A percentile compares a stretch with the other conserved stretches of the same genome.
These are phyloP conservation scores for Cecidostiba fungosa DNA, from an alignment of 2,888 invertebrate genomes.

Conservation along the genomic window DNA sequence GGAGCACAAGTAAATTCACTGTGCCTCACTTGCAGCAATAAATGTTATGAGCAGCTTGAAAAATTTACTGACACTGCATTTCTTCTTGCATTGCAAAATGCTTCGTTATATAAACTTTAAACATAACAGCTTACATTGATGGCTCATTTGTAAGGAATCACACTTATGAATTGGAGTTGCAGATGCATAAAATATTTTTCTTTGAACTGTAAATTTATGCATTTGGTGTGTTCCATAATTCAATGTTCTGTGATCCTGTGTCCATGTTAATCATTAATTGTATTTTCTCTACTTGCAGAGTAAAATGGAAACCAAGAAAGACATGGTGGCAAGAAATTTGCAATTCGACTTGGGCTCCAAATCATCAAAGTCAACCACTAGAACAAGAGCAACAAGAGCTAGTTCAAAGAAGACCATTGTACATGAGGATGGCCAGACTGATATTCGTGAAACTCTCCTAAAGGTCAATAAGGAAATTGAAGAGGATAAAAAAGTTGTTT, in stretches of 20 bases:
- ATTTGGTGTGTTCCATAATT: slow-evolving; percentile 3
- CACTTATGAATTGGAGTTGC: slow-evolving; percentile 25
- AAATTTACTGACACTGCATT: slow-evolving; percentile 45
- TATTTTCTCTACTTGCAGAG: slow-evolving; percentile 50
- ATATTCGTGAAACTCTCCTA: slow-evolving; percentile 76
- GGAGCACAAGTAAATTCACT: slow-evolving; percentile 13
- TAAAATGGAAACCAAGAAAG: slow-evolving; percentile 50
- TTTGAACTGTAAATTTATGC: background rate
- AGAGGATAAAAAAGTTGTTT: slow-evolving; percentile 71
- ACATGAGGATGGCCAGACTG: slow-evolving; percentile 71
- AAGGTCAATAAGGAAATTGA: slow-evolving; percentile 67
- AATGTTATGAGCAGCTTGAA: slow-evolving; percentile 23
- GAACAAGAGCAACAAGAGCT: slow-evolving; percentile 60
- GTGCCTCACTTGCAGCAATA: slow-evolving; percentile 1
- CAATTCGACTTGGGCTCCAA: slow-evolving; percentile 62
- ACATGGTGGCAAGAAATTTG: slow-evolving; percentile 55
- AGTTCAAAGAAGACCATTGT: slow-evolving; percentile 64
- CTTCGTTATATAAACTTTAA: slow-evolving; percentile 51
- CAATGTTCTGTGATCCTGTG: background rate
- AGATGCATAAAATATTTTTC: background rate
- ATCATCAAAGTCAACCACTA: slow-evolving; percentile 63
- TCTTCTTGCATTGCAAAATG: slow-evolving; percentile 49
- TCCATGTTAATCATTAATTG: slow-evolving; percentile 2
- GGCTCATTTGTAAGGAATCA: slow-evolving; percentile 10
- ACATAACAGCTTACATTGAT: slow-evolving; percentile 19